phyloP scores from a whole-genome alignment of 2,113 vertebrate genomes.

The Camelus dromedarius region DNA sequence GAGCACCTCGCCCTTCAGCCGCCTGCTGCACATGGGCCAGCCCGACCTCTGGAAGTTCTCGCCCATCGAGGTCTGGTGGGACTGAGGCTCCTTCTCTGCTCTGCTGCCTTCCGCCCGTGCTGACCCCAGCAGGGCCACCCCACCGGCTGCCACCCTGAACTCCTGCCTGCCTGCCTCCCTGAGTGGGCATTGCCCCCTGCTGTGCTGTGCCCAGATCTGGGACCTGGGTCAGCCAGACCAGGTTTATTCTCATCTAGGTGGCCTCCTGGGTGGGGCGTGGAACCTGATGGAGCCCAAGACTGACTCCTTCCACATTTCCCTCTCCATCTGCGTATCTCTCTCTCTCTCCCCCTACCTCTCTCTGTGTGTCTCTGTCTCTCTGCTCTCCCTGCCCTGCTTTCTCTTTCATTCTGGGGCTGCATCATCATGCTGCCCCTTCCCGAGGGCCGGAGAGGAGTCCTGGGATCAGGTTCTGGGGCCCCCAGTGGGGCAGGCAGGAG shows the following conservation, averaged over 20 bases:
- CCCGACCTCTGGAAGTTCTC: constrained; percentile 95
- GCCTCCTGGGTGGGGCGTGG: not conserved
- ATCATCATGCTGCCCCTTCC: not conserved
- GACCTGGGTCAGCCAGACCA: not conserved
- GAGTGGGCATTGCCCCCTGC: not conserved
- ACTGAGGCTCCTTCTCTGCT: constrained; percentile 70
- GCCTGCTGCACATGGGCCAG: constrained; percentile 94
- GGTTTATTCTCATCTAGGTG: rapidly evolving
- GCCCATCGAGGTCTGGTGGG: constrained; percentile 91
- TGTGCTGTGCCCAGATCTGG: not conserved
- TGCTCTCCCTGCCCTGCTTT: not conserved
- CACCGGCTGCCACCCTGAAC: rapidly evolving
- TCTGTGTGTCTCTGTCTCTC: not conserved
- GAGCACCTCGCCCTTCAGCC: constrained; percentile 92
- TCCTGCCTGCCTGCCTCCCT: not conserved
- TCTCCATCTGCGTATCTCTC: too few relatives aligned
- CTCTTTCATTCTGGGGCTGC: not conserved
- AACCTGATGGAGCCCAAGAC: rapidly evolving
- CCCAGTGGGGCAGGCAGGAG: not conserved
- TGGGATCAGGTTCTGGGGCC: not conserved
- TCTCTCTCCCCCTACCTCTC: not conserved
- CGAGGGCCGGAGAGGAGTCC: not conserved
- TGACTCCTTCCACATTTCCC: rapidly evolving
- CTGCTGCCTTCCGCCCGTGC: not conserved
- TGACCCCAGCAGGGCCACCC: rapidly evolving